These are phyloP conservation scores for Vanacampus margaritifer DNA, from an alignment of 2,113 vertebrate genomes.

Conservation along the genomic window DNA sequence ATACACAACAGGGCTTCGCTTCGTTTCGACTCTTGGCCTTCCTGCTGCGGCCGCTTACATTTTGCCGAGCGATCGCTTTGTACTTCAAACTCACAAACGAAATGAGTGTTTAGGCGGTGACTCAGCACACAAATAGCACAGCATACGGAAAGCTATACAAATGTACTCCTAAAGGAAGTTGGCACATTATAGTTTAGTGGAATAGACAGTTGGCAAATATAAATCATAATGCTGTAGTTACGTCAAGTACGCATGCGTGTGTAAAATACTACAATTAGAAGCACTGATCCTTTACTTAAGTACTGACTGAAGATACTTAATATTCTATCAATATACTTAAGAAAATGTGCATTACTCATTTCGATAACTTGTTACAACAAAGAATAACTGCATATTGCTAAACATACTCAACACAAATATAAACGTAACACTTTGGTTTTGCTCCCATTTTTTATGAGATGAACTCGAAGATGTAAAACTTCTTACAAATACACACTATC, in stretches of 20 bases:
- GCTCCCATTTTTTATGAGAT: too few species aligned
- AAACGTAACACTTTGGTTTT: too few species aligned
- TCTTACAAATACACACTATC: too few species aligned
- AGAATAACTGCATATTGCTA: too few species aligned
- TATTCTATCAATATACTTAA: too few species aligned
- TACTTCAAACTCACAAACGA: background rate
- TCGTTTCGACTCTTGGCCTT: constrained; percentile 14
- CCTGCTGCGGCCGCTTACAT: background rate
- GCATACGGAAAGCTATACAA: background rate
- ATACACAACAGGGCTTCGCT: constrained; percentile 44
- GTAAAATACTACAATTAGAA: background rate
- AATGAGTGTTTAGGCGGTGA: background rate
- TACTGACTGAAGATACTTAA: too few species aligned
- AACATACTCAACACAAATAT: too few species aligned
- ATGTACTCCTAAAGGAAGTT: background rate
- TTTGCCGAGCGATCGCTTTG: background rate
- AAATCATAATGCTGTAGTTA: background rate
- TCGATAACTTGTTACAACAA: too few species aligned
- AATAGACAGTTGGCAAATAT: background rate
- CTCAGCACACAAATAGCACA: background rate
- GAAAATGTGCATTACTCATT: too few species aligned
- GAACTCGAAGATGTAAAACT: too few species aligned
- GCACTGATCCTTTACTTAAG: too few species aligned
- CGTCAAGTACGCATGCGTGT: background rate
- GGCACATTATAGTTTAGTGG: background rate